phyloP scores from a whole-genome alignment of 2,888 invertebrate genomes.

The Scrobipalpa costella region DNA sequence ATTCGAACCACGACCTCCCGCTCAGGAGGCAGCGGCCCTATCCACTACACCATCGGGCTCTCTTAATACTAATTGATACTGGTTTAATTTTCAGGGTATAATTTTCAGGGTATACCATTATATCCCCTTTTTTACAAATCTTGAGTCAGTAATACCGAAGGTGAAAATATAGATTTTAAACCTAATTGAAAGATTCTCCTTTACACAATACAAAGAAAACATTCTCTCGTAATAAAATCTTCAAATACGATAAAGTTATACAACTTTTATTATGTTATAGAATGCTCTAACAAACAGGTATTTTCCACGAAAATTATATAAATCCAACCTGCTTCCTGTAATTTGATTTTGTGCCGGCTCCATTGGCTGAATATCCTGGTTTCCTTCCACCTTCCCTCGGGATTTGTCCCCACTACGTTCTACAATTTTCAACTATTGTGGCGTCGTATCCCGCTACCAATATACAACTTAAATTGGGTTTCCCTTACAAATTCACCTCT shows the following conservation, averaged over 20 bases:
- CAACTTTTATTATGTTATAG: not conserved
- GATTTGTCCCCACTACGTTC: slow-evolving; percentile 50
- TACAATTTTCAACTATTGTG: slow-evolving; percentile 62
- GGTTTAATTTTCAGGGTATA: too few species aligned
- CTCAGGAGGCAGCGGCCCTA: too few species aligned
- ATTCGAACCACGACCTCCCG: too few species aligned
- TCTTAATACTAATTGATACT: too few species aligned
- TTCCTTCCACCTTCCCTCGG: slow-evolving; percentile 40
- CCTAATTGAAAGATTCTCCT: too few species aligned
- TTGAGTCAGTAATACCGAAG: too few species aligned
- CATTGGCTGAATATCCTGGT: slow-evolving; percentile 30
- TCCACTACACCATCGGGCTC: too few species aligned
- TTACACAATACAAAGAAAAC: too few species aligned
- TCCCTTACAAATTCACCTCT: slow-evolving; percentile 40
- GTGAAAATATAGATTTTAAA: too few species aligned
- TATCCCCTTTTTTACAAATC: too few species aligned
- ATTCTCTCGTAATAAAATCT: not conserved
- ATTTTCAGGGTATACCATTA: too few species aligned
- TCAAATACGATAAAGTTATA: not conserved
- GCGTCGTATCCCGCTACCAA: slow-evolving; percentile 48
- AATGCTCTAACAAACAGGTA: not conserved
- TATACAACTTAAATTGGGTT: slow-evolving; percentile 55
- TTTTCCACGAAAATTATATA: not conserved
- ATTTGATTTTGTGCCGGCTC: slow-evolving; percentile 25
- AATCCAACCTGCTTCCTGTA: not conserved